Percentiles rank a stretch among this genome's conserved stretches.
Conservation (phyloP, 2,888 invertebrate genomes). For the Ophonus ardosiacus region DNA sequence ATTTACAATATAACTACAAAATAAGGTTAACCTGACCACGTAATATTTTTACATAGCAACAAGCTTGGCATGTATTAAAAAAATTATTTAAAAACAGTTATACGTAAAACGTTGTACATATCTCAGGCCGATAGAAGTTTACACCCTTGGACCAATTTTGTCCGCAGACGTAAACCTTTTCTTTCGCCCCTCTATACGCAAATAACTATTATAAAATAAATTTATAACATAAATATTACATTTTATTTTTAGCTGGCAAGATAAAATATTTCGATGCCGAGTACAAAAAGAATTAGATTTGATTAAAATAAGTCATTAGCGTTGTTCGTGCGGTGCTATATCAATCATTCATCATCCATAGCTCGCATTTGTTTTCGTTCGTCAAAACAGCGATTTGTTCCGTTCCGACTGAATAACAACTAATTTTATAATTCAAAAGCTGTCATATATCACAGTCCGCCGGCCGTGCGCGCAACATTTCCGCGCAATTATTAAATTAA, state of each 20-base stretch:
- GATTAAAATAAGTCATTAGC: conserved; percentile 41
- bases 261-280: background rate
- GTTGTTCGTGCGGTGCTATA: background rate
- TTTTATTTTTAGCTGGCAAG: background rate
- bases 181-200: no score
- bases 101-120: no score
- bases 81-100: no score
- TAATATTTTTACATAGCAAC: no score
- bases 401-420: conserved; percentile 61
- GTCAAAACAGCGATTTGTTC: conserved; percentile 57
- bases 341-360: conserved; percentile 22
- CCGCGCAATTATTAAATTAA: conserved; percentile 71
- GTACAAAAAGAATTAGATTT: background rate
- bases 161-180: no score
- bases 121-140: no score
- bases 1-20: no score
- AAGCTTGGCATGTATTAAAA: no score
- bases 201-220: no score
- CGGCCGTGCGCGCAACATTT: conserved; percentile 25
- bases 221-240: no score
- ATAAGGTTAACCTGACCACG: no score
- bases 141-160: no score
- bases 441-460: conserved; percentile 59
- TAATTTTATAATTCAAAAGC: conserved; percentile 63
- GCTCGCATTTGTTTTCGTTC: conserved; percentile 16